These are phyloP conservation scores for Pseudopleuronectes americanus DNA, from an alignment of 2,797 vertebrate genomes.

Conservation along the genomic window DNA sequence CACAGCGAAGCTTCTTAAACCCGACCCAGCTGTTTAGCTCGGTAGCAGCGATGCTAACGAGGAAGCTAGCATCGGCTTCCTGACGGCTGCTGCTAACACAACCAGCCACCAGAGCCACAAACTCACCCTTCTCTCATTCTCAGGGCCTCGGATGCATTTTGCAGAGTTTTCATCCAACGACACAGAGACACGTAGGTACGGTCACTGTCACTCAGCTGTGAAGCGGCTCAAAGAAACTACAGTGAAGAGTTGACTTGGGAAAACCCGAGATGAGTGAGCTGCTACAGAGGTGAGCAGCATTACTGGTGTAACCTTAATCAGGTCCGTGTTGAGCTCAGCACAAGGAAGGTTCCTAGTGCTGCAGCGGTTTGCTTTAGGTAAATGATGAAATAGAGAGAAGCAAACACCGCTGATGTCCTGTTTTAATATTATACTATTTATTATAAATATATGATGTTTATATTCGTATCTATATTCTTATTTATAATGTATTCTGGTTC, in stretches of 20 bases:
- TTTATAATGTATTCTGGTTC: background rate
- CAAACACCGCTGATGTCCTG: background rate
- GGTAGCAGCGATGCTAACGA: conserved; percentile 12
- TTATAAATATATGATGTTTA: background rate
- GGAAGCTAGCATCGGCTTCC: conserved; percentile 5
- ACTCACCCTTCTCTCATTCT: conserved; percentile 80
- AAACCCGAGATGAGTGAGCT: conserved; percentile 14
- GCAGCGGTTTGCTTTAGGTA: background rate
- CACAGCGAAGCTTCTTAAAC: background rate
- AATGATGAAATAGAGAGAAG: background rate
- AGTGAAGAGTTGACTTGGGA: background rate
- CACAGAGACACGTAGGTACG: background rate
- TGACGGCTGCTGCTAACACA: conserved; percentile 14
- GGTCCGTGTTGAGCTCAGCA: conserved; percentile 49
- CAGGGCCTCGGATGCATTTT: conserved; percentile 29
- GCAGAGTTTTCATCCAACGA: conserved; percentile 5
- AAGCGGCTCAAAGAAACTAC: background rate
- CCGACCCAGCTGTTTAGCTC: conserved; percentile 8
- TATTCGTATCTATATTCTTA: background rate
- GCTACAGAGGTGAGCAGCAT: conserved; percentile 65
- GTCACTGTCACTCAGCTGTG: conserved; percentile 37
- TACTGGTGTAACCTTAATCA: conserved; percentile 17
- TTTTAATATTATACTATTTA: background rate
- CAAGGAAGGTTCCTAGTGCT: conserved; percentile 42
- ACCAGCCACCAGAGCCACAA: conserved; percentile 37